These are phyloP conservation scores for Aphrophora alni DNA, from an alignment of 2,888 invertebrate genomes.

Conservation along the genomic window DNA sequence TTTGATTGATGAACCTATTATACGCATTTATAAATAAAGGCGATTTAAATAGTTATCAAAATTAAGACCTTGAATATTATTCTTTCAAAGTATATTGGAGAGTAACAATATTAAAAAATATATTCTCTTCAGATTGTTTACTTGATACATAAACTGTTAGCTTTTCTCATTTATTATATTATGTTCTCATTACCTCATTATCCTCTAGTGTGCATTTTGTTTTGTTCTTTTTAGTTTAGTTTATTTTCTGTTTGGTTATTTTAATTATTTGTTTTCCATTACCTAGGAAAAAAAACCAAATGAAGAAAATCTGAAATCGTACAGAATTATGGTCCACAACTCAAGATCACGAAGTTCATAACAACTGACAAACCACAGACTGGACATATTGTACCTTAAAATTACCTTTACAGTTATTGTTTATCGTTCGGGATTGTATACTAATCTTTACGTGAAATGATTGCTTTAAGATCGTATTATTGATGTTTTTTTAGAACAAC, in stretches of 20 bases:
- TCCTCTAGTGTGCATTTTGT: background rate
- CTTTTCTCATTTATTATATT: too few relatives aligned
- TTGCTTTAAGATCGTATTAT: background rate
- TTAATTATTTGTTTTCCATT: constrained; percentile 4
- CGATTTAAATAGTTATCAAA: too few relatives aligned
- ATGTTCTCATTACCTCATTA: too few relatives aligned
- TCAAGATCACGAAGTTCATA: background rate
- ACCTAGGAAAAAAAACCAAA: background rate
- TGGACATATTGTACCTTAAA: background rate
- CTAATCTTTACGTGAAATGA: background rate
- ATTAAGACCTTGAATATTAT: too few relatives aligned
- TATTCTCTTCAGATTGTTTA: too few relatives aligned
- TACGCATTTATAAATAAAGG: too few relatives aligned
- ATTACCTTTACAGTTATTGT: too few relatives aligned
- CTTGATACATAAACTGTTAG: too few relatives aligned
- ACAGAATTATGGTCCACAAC: background rate
- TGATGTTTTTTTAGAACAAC: background rate
- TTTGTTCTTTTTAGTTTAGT: background rate
- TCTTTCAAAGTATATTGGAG: too few relatives aligned
- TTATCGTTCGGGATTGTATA: too few relatives aligned
- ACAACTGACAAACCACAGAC: background rate
- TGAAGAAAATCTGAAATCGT: background rate
- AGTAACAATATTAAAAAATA: too few relatives aligned
- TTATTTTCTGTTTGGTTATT: background rate
- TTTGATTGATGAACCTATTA: too few relatives aligned